A percentile compares a stretch with the other conserved stretches of the same genome.
Conservation (phyloP, 2,797 vertebrate species). For the Pteronotus mesoamericanus region DNA sequence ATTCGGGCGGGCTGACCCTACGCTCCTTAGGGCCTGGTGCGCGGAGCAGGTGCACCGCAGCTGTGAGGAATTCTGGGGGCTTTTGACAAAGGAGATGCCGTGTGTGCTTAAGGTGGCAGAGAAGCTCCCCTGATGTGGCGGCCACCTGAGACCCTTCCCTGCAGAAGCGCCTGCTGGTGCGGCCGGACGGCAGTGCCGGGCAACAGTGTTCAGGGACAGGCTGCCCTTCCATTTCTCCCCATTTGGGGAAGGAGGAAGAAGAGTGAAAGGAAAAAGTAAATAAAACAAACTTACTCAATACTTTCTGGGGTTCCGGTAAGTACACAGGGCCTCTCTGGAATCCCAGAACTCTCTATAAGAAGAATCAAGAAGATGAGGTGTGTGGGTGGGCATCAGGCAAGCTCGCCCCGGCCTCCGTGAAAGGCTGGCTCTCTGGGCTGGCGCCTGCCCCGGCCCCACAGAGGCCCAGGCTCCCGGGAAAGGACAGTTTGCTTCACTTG, state of each 20-base stretch:
- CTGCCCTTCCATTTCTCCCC: conserved; percentile 68
- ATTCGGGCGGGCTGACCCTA: background rate
- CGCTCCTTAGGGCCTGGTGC: conserved; percentile 68
- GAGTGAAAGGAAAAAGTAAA: conserved; percentile 73
- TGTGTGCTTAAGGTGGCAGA: conserved; percentile 64
- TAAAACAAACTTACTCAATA: conserved; percentile 93
- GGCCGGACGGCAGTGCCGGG: conserved; percentile 69
- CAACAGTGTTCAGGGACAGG: conserved; percentile 52
- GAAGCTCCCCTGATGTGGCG: conserved; percentile 62
- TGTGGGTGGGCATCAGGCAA: conserved; percentile 65
- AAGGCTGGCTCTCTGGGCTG: conserved; percentile 30
- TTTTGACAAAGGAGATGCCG: conserved; percentile 37
- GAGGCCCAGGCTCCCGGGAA: conserved; percentile 39
- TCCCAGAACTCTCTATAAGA: conserved; percentile 94
- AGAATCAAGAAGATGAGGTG: conserved; percentile 73
- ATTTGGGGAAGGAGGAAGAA: conserved; percentile 77
- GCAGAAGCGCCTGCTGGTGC: conserved; percentile 50
- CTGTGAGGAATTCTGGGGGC: conserved; percentile 51
- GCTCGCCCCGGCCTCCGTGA: conserved; percentile 33
- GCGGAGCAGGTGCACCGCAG: conserved; percentile 29
- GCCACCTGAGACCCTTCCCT: conserved; percentile 63
- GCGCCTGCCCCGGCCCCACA: conserved; percentile 2
- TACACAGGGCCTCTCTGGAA: conserved; percentile 97
- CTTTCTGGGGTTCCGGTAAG: conserved; percentile 96
- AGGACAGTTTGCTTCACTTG: background rate